These are phyloP conservation scores for Lasiurus borealis DNA, from an alignment of 2,113 vertebrate genomes.

Conservation along the genomic window DNA sequence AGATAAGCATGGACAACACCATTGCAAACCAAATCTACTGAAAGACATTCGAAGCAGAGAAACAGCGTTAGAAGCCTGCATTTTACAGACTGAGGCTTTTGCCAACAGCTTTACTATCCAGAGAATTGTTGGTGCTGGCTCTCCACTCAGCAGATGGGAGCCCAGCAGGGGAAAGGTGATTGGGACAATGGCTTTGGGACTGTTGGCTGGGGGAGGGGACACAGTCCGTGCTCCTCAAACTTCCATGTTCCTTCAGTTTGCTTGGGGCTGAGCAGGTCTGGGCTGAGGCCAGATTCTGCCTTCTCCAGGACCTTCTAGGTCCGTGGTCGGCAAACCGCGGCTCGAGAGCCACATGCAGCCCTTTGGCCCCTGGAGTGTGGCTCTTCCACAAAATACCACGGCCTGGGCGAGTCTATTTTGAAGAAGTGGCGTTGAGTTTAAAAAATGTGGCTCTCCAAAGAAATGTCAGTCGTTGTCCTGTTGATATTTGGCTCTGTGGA, in stretches of 20 bases:
- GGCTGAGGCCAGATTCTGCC: not conserved
- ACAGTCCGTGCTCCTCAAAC: not conserved
- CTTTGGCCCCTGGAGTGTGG: no score
- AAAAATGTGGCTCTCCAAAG: no score
- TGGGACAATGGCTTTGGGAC: not conserved
- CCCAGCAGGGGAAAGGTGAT: not conserved
- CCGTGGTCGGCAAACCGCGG: no score
- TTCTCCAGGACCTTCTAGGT: not conserved
- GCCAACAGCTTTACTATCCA: not conserved
- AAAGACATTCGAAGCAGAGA: slow-evolving; percentile 3
- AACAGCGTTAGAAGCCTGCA: not conserved
- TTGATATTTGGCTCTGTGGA: no score
- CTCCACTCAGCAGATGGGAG: not conserved
- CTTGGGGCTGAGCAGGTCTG: not conserved
- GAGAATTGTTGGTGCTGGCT: not conserved
- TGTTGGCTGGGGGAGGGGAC: not conserved
- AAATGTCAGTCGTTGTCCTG: no score
- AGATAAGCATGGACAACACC: not conserved
- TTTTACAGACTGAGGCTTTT: not conserved
- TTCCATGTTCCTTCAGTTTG: not conserved
- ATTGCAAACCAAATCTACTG: slow-evolving; percentile 31
- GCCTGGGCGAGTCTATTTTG: no score
- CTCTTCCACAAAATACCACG: no score
- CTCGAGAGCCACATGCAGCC: no score
- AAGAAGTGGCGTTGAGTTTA: no score